Evolutionary conservation across 2,888 invertebrate genomes (phyloP).

Genomic region (Oxyteleia sp.): DNA sequence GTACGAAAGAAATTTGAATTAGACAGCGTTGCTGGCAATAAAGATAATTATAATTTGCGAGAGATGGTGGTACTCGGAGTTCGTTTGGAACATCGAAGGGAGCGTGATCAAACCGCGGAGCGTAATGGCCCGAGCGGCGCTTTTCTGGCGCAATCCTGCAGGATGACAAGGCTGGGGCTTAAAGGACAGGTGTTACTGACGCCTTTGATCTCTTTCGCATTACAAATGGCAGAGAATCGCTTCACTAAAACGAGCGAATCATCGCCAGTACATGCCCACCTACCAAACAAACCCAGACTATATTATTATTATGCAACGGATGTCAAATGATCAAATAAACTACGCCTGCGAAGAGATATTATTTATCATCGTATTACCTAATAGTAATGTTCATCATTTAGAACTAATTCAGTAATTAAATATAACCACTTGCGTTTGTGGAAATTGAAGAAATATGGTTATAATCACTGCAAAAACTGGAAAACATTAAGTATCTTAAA

Average conservation of each 20-base stretch:
- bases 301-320: conserved; percentile 23
- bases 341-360: no score
- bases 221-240: conserved; percentile 83
- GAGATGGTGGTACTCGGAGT: conserved; percentile 36
- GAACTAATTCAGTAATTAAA: no score
- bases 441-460: no score
- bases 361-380: no score
- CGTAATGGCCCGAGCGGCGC: conserved; percentile 70
- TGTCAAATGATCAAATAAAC: conserved; percentile 25
- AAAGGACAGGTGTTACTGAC: conserved; percentile 88
- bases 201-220: conserved; percentile 87
- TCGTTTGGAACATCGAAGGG: conserved; percentile 58
- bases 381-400: no score
- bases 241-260: conserved; percentile 83
- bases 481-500: no score
- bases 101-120: conserved; percentile 65
- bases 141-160: conserved; percentile 84
- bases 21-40: conserved; percentile 77
- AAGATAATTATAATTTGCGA: conserved; percentile 85
- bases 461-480: no score
- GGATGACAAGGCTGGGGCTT: conserved; percentile 86
- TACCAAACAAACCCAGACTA: conserved; percentile 2
- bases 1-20: neutral
- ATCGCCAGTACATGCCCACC: conserved; percentile 81
- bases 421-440: no score